Conservation (phyloP, 2,888 invertebrate species). For the Alviniconcha strummeri region DNA sequence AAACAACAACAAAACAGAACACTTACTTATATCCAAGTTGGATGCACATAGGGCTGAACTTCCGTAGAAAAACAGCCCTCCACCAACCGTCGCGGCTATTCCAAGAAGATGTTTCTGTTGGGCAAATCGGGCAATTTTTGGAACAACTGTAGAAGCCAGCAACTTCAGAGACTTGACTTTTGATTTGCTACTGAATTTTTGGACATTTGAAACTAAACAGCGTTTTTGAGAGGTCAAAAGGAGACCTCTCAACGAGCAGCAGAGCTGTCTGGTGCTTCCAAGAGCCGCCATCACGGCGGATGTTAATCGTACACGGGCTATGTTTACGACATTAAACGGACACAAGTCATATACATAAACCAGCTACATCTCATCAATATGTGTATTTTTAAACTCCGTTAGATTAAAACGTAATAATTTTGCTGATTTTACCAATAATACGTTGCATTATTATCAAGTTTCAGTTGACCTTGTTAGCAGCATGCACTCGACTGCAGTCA, state of each 20-base stretch:
- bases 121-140: not conserved
- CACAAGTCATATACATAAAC: no score
- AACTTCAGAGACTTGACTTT: not conserved
- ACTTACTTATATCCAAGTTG: slow-evolving; percentile 9
- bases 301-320: not conserved
- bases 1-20: no score
- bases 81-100: slow-evolving; percentile 27
- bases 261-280: slow-evolving; percentile 24
- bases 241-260: not conserved
- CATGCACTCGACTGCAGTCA: not conserved
- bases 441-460: no score
- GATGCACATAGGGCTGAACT: slow-evolving; percentile 15
- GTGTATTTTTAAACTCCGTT: no score
- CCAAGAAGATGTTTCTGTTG: not conserved
- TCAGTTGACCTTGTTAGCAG: slow-evolving; percentile 3
- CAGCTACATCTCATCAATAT: no score
- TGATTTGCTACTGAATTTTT: not conserved
- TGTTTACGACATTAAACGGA: no score
- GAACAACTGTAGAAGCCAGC: slow-evolving; percentile 6
- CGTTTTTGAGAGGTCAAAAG: slow-evolving; percentile 7
- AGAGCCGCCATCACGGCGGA: slow-evolving; percentile 20
- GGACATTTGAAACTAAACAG: not conserved
- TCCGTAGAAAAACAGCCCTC: slow-evolving; percentile 10
- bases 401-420: no score
- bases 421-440: no score